Conservation (phyloP, 1,140 invertebrate species). For the Zaprionus camerounensis region DNA sequence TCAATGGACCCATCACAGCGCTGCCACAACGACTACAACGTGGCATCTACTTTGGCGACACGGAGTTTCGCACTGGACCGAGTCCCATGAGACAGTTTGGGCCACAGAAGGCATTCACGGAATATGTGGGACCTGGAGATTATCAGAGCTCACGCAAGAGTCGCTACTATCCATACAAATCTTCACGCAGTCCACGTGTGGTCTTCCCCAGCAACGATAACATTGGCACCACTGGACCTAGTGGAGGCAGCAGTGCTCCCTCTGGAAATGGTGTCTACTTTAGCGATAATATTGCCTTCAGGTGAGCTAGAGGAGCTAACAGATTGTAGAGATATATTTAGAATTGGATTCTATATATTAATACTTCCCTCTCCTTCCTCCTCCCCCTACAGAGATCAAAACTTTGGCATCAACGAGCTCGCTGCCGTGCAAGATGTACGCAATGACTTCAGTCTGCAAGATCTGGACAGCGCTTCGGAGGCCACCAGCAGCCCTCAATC, state of each 20-base stretch:
- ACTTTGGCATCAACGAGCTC: slow-evolving; percentile 86
- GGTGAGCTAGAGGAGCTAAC: slow-evolving; percentile 43
- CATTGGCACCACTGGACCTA: slow-evolving; percentile 84
- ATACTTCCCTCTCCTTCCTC: background rate
- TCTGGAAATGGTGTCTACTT: slow-evolving; percentile 82
- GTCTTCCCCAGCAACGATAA: slow-evolving; percentile 86
- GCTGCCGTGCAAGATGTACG: slow-evolving; percentile 85
- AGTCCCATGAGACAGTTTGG: slow-evolving; percentile 66
- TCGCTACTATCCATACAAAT: slow-evolving; percentile 78
- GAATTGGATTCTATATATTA: no score
- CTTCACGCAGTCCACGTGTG: slow-evolving; percentile 86
- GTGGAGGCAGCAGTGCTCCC: slow-evolving; percentile 62
- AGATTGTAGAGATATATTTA: no score
- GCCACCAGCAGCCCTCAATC: slow-evolving; percentile 78
- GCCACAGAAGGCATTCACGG: slow-evolving; percentile 78
- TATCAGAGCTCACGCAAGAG: slow-evolving; percentile 75
- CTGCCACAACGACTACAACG: slow-evolving; percentile 69
- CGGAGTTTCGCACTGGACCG: slow-evolving; percentile 71
- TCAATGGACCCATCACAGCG: slow-evolving; percentile 82
- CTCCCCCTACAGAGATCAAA: slow-evolving; percentile 84
- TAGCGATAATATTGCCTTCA: slow-evolving; percentile 86
- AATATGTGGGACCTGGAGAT: slow-evolving; percentile 67
- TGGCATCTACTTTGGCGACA: slow-evolving; percentile 74
- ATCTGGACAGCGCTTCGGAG: slow-evolving; percentile 84
- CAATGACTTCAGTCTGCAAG: slow-evolving; percentile 86